A percentile compares a stretch with the other conserved stretches of the same genome.
Evolutionary conservation across 2,888 invertebrate genomes (phyloP).

Genomic region (Chloroclystis v-ata): DNA sequence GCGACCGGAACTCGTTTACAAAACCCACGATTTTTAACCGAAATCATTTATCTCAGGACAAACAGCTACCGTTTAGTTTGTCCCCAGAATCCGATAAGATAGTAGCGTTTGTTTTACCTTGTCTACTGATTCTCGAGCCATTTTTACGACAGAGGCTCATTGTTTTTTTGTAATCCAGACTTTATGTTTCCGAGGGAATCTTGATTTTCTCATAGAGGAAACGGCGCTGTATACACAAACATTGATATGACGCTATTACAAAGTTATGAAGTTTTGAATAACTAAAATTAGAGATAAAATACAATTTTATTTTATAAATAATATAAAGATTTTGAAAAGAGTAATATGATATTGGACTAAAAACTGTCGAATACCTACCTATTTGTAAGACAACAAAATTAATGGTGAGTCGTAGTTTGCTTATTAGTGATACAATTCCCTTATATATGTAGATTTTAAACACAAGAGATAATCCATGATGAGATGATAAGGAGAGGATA

Average conservation of each 20-base stretch:
- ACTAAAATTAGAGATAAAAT: too few relatives aligned
- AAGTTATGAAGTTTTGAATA: background rate
- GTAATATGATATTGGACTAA: too few relatives aligned
- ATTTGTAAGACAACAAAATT: too few relatives aligned
- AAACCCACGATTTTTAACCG: conserved; percentile 72
- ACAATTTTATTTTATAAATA: too few relatives aligned
- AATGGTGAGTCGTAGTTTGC: conserved; percentile 2
- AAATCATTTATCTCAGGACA: conserved; percentile 76
- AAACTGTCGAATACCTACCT: too few relatives aligned
- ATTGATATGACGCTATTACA: background rate
- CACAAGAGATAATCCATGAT: too few relatives aligned
- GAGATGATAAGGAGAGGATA: too few relatives aligned
- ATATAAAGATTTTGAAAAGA: too few relatives aligned
- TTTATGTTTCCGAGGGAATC: conserved; percentile 46
- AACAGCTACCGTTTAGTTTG: conserved; percentile 77
- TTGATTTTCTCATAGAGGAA: conserved; percentile 2
- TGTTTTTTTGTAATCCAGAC: conserved; percentile 60
- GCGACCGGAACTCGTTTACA: conserved; percentile 72
- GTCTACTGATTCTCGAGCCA: conserved; percentile 68
- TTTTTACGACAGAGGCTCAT: conserved; percentile 70
- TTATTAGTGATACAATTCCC: background rate
- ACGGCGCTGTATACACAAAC: background rate
- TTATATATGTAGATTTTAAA: too few relatives aligned
- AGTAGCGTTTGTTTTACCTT: conserved; percentile 70
- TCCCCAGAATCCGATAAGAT: conserved; percentile 58